Conservation (phyloP, 1,140 invertebrate species). For the Apocrypta bakeri region DNA sequence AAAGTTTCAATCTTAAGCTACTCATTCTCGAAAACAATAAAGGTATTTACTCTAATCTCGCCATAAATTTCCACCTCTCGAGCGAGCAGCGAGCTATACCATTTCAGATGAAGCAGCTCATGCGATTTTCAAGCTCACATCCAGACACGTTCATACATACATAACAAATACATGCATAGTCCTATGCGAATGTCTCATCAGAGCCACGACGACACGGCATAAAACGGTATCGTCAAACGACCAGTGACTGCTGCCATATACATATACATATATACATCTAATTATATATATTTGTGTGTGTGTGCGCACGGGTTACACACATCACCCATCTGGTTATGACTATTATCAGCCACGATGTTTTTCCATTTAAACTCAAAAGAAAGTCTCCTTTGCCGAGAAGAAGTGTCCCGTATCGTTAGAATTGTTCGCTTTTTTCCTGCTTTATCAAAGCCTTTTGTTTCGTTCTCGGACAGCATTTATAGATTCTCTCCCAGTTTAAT, state of each 20-base stretch:
- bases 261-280: background rate
- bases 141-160: background rate
- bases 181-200: background rate
- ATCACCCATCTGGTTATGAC: slow-evolving; percentile 17
- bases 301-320: no score
- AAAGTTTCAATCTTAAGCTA: background rate
- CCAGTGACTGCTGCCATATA: background rate
- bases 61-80: background rate
- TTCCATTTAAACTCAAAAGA: background rate
- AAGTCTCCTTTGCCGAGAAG: background rate
- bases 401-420: background rate
- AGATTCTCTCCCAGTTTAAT: background rate
- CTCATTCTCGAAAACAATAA: background rate
- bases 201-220: background rate
- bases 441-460: no score
- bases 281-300: no score
- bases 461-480: no score
- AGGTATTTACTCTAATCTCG: background rate
- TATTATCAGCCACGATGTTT: background rate
- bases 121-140: background rate
- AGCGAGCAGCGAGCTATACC: background rate
- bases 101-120: slow-evolving; percentile 10
- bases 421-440: background rate
- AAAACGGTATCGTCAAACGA: background rate
- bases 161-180: background rate